Evolutionary conservation across 2,797 vertebrate species (phyloP).

Genomic region (Tinamus major): DNA sequence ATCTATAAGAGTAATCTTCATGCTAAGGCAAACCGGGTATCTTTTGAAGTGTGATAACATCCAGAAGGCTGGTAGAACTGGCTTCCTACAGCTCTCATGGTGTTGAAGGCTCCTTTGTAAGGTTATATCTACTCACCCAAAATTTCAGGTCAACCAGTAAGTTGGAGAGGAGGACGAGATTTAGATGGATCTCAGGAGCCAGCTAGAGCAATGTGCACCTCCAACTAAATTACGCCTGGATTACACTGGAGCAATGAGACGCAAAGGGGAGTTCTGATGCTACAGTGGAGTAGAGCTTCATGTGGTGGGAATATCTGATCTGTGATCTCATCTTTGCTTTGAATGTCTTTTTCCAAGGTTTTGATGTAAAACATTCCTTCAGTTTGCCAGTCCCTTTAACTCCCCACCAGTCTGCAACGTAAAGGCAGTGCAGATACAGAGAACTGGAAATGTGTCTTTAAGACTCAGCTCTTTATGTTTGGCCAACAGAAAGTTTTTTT

Average conservation of each 20-base stretch:
- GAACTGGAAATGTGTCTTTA: background rate
- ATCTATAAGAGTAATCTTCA: background rate
- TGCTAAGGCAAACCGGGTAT: background rate
- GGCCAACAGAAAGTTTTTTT: background rate
- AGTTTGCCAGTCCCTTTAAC: background rate
- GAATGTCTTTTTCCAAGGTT: slow-evolving; percentile 11
- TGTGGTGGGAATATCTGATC: background rate
- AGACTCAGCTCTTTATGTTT: background rate
- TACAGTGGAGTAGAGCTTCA: background rate
- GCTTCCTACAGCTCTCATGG: background rate
- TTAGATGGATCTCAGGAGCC: background rate
- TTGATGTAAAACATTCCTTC: background rate
- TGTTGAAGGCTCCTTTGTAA: background rate
- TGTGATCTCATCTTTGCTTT: slow-evolving; percentile 30
- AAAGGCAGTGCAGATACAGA: background rate
- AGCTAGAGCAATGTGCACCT: background rate
- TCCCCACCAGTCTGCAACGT: background rate
- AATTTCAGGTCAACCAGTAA: background rate
- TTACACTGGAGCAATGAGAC: background rate
- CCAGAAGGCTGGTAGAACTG: slow-evolving; percentile 21
- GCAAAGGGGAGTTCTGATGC: background rate
- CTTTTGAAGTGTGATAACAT: background rate
- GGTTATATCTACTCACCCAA: background rate
- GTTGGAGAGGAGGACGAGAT: background rate
- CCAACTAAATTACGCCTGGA: background rate